Evolutionary conservation across 1,140 invertebrate genomes (phyloP), one percentile per base, ranked within the genome.

Genomic region (Euura saliciscinereae): DNA sequence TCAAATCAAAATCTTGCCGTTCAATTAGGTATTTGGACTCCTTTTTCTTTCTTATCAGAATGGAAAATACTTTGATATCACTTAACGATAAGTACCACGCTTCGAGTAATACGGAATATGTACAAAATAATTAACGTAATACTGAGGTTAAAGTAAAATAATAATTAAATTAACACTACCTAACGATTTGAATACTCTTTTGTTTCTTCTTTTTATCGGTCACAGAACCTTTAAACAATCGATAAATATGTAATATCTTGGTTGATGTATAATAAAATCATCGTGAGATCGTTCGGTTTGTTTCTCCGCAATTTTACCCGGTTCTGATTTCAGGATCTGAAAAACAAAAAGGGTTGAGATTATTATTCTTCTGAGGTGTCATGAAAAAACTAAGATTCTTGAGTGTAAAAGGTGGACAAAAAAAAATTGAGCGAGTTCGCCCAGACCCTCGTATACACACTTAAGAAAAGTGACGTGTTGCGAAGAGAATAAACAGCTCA

Each of bases 401-500:
- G 28, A 28, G 28, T 28, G 28, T 28, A 28, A 28, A 28, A 28
- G 28, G 28, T 28, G 28, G 28, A 28, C n/a, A n/a, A 59, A 59
- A 59, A n/a, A 59, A 59, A 5, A 59, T 59, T 8, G 51, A 59
- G 3, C 51, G 10, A n/a, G 51, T 3, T 59, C 3, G 51, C 5
- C 51, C 8, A n/a, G 28, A 28, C 28, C 28, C 28, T 11, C 10
- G 51, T 8, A 59, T 0, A 8, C 13, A 6, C 13, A 59, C 51
- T 59, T 59, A 59, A 59, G 51, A 3, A 59, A n/a, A 28, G 28
- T 59, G 51, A 59, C 51, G 51, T 4, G 51, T 3, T n/a, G 51
- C 13, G 13, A 59, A n/a, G 51, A 59, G 51, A 59, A 59, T 59
- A 59, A 59, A 59, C 51, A 59, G 51, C 51, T n/a, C 65, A 68